Evolutionary conservation across 1,140 invertebrate species (phyloP).

Genomic region (Ooceraea biroi): DNA sequence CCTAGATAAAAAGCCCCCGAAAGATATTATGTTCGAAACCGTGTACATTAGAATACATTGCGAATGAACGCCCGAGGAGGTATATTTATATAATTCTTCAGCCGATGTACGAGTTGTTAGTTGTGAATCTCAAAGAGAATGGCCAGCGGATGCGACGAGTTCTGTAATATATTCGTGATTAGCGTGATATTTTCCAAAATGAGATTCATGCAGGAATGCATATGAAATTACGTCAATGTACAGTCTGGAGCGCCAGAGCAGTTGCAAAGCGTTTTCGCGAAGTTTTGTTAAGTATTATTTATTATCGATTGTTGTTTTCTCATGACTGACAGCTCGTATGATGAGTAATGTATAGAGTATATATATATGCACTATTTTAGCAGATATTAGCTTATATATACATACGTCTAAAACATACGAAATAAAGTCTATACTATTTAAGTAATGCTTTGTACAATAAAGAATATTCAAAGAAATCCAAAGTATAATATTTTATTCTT

Average conservation of each 20-base stretch:
- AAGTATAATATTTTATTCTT: conserved; percentile 21
- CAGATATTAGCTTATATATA: conserved; percentile 70
- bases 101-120: conserved; percentile 66
- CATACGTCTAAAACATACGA: conserved; percentile 68
- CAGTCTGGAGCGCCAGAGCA: not conserved
- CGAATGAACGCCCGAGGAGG: conserved; percentile 57
- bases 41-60: conserved; percentile 69
- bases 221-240: not conserved
- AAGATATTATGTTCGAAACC: conserved; percentile 60
- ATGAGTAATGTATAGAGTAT: conserved; percentile 76
- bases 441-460: conserved; percentile 85
- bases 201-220: not conserved
- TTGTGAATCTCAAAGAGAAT: conserved; percentile 36
- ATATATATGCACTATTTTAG: conserved; percentile 77
- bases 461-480: conserved; percentile 81
- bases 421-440: conserved; percentile 81
- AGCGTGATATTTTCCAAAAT: not conserved
- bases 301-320: conserved; percentile 36
- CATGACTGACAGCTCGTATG: conserved; percentile 68
- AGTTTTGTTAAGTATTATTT: conserved; percentile 27
- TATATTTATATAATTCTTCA: conserved; percentile 56
- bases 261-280: not conserved
- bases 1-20: conserved; percentile 67
- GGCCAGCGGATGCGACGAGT: not conserved
- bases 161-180: not conserved